Percentiles rank a stretch among this genome's conserved stretches.
phyloP scores from a whole-genome alignment of 1,140 invertebrate species.

The Drosophila navojoa region DNA sequence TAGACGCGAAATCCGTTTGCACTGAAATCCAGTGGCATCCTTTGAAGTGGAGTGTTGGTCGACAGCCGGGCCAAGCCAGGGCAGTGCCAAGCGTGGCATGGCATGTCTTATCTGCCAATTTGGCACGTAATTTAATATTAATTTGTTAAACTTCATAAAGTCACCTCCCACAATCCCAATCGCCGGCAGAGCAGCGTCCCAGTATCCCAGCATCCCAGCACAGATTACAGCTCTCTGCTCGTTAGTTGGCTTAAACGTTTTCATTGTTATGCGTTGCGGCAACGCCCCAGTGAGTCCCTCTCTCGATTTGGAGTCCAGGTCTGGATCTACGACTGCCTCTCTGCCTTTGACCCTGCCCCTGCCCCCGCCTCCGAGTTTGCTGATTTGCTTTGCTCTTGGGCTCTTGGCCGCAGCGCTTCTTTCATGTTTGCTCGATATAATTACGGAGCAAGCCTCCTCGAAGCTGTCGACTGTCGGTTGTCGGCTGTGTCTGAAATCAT shows the following conservation, averaged over 20 bases:
- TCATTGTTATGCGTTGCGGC: constrained; percentile 76
- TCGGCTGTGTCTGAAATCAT: constrained; percentile 65
- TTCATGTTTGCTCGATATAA: constrained; percentile 80
- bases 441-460: constrained; percentile 54
- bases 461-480: constrained; percentile 35
- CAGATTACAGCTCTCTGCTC: constrained; percentile 72
- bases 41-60: constrained; percentile 47
- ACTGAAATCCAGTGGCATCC: constrained; percentile 65
- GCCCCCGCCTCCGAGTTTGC: neutral
- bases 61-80: neutral
- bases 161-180: constrained; percentile 64
- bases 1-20: constrained; percentile 38
- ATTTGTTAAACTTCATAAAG: constrained; percentile 78
- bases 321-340: neutral
- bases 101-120: constrained; percentile 65
- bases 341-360: too few species aligned
- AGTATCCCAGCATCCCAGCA: too few species aligned
- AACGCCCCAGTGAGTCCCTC: constrained; percentile 56
- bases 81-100: too few species aligned
- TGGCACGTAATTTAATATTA: constrained; percentile 81
- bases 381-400: constrained; percentile 6
- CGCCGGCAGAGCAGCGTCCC: constrained; percentile 19
- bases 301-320: neutral
- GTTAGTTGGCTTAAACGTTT: constrained; percentile 79
- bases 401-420: constrained; percentile 53